phyloP scores from a whole-genome alignment of 2,888 invertebrate species.

The Dioctria linearis region DNA sequence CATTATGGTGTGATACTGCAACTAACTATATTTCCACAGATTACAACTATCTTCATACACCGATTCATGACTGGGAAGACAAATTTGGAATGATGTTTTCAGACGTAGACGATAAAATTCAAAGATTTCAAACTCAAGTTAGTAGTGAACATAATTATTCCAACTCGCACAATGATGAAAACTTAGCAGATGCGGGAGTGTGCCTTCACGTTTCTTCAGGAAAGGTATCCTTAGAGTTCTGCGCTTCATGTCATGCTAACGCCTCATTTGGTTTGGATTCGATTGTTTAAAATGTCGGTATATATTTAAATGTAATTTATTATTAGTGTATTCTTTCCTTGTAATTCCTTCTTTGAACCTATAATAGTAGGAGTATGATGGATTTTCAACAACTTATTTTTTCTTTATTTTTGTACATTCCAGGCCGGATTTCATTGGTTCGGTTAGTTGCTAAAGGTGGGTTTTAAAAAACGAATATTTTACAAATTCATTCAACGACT shows the following conservation, averaged over 20 bases:
- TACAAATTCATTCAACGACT: no score
- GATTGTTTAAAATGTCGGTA: constrained; percentile 59
- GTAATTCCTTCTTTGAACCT: not conserved
- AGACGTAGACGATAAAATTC: not conserved
- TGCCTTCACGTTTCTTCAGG: constrained; percentile 74
- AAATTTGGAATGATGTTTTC: constrained; percentile 35
- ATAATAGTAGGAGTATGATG: constrained; percentile 27
- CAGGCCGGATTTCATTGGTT: constrained; percentile 28
- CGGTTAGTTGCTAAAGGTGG: constrained; percentile 5
- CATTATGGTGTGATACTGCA: constrained; percentile 58
- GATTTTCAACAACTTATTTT: not conserved
- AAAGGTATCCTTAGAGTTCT: constrained; percentile 75
- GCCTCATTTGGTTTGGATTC: constrained; percentile 61
- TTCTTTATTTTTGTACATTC: constrained; percentile 45
- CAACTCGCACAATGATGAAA: constrained; percentile 53
- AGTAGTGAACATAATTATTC: constrained; percentile 61
- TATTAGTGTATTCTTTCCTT: constrained; percentile 66
- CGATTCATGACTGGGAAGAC: constrained; percentile 61
- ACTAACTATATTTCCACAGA: constrained; percentile 65
- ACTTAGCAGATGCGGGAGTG: constrained; percentile 71
- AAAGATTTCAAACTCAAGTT: constrained; percentile 51
- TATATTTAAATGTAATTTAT: constrained; percentile 55
- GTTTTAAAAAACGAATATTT: not conserved
- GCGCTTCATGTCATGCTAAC: constrained; percentile 73
- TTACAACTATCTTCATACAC: constrained; percentile 57